Evolutionary conservation across 2,888 invertebrate genomes (phyloP), one percentile per base, ranked within the genome.

Genomic region (Aphelenchoides bicaudatus): DNA sequence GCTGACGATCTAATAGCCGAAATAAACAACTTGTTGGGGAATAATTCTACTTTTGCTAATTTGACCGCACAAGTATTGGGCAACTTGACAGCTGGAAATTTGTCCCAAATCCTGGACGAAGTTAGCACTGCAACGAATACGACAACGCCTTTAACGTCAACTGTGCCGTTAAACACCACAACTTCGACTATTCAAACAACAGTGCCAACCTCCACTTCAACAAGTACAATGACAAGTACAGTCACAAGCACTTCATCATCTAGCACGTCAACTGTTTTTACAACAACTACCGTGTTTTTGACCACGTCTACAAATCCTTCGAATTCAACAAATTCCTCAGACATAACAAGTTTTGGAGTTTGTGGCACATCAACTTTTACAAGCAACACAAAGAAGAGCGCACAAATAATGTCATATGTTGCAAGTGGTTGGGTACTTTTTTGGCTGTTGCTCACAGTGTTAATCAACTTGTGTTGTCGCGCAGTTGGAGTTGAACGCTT

Each of bases 351-450:
- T 6, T 56, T 56, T 28, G 57, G 57, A n/a, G 55, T 30, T 8
- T 56, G 57, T 30, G 39, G 38, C 19, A 19, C 30, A 25, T 16
- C 13, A 13, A 39, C 38, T 5, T 59, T 56, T 38, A 16, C 16
- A 13, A 1, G 16, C 1, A 28, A n/a, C 13, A 13, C 56, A 1
- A 6, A 31, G 19, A 10, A 13, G 23, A 19, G 31, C 10, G 39
- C 34, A 6, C n/a, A 59, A 25, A 59, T 58, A 5, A 21, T 58
- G 10, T n/a, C 58, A 21, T 58, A 58, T 38, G 19, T 29, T 4
- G 48, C 19, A n/a, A 21, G 56, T 16, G 47, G 28, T 8, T 58
- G 47, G 47, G 47, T 58, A 30, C 2, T 47, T 6, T 29, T 58
- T 19, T 58, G 58, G 58, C 13, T 30, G 1, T 2, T 19, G 29